A percentile compares a stretch with the other conserved stretches of the same genome.
phyloP scores from a whole-genome alignment of 2,888 invertebrate species.

The Ormia ochracea region DNA sequence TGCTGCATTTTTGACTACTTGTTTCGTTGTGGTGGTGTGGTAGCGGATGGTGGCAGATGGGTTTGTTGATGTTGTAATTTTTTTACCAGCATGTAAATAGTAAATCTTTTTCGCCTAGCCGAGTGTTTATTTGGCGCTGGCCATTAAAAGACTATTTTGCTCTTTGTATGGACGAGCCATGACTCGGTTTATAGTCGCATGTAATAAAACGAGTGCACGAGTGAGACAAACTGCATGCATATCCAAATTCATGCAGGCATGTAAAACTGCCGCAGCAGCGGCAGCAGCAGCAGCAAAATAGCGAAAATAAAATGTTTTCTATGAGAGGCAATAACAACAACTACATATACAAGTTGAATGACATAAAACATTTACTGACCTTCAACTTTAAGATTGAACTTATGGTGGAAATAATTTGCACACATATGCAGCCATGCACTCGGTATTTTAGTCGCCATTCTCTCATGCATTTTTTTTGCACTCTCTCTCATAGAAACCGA shows the following conservation, averaged over 20 bases:
- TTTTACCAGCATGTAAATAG: slow-evolving; percentile 24
- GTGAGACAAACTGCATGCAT: slow-evolving; percentile 40
- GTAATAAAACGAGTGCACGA: slow-evolving; percentile 41
- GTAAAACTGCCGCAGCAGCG: background rate
- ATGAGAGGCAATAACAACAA: slow-evolving; percentile 3
- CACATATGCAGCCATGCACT: background rate
- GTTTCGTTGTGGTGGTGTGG: slow-evolving; percentile 35
- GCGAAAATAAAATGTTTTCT: slow-evolving; percentile 28
- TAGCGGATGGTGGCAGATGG: slow-evolving; percentile 59
- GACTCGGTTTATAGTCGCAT: background rate
- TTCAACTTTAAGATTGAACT: slow-evolving; percentile 77
- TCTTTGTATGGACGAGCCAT: background rate
- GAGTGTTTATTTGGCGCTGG: slow-evolving; percentile 53
- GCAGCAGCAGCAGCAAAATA: background rate
- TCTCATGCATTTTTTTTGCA: background rate
- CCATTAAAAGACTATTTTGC: slow-evolving; percentile 44
- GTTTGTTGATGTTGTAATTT: slow-evolving; percentile 49
- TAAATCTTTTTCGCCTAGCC: slow-evolving; percentile 15
- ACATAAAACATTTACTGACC: slow-evolving; percentile 77
- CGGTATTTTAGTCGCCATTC: background rate
- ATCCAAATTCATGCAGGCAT: slow-evolving; percentile 12
- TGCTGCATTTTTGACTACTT: slow-evolving; percentile 11
- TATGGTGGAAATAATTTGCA: slow-evolving; percentile 52
- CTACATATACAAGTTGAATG: slow-evolving; percentile 74
- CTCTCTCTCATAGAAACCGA: slow-evolving; percentile 2